Percentiles rank a stretch among this genome's conserved stretches.
phyloP scores from a whole-genome alignment of 2,113 vertebrate genomes.

The Tragelaphus buxtoni region DNA sequence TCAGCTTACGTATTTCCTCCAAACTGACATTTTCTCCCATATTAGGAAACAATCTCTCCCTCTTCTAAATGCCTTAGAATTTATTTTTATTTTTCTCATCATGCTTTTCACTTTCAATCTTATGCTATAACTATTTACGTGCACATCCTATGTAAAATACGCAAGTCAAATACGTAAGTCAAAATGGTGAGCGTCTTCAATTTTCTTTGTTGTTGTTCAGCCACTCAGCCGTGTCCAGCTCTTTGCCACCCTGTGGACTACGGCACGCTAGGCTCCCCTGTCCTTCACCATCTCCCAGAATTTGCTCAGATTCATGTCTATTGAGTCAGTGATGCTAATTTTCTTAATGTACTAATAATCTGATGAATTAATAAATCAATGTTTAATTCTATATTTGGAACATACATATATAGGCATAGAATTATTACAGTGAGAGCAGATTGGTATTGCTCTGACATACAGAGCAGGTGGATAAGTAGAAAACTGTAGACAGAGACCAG shows the following conservation, averaged over 20 bases:
- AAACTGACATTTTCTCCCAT: background rate
- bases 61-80: background rate
- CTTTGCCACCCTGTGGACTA: background rate
- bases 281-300: background rate
- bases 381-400: background rate
- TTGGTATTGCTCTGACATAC: background rate
- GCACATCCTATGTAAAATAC: accelerated
- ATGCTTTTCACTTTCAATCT: background rate
- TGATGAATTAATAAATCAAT: background rate
- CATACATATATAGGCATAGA: background rate
- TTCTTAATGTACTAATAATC: background rate
- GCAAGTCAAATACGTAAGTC: background rate
- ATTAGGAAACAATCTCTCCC: background rate
- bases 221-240: accelerated
- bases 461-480: background rate
- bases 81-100: background rate
- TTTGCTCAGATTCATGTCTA: background rate
- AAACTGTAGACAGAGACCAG: background rate
- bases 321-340: background rate
- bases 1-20: background rate
- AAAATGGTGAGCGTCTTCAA: background rate
- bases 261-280: accelerated
- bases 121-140: background rate
- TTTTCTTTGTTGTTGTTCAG: background rate
- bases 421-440: background rate